Conservation (phyloP, 2,113 vertebrate genomes). For the Orientallactaga bullata region DNA sequence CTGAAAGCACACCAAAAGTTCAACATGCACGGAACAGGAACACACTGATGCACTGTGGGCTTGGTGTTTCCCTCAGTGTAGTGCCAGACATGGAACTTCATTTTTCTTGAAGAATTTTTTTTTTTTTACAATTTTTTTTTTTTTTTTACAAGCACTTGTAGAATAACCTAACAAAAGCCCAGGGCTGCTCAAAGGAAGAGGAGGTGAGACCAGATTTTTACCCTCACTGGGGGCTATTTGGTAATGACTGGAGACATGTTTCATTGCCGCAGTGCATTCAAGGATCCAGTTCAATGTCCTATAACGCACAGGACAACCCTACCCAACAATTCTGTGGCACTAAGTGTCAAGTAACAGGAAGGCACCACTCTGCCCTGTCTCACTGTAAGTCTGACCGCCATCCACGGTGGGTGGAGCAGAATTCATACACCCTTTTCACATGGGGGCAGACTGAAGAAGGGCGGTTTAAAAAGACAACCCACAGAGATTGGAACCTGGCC, state of each 20-base stretch:
- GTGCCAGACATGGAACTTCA: background rate
- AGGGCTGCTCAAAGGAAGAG: background rate
- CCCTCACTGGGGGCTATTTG: background rate
- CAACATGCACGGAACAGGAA: background rate
- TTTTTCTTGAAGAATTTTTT: background rate
- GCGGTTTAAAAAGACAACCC: background rate
- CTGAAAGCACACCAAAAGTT: background rate
- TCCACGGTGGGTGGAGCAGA: too few species aligned
- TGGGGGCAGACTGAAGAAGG: background rate
- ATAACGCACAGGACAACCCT: background rate
- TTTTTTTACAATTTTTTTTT: too few species aligned
- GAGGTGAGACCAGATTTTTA: background rate
- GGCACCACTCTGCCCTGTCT: fast-evolving
- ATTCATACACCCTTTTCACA: background rate
- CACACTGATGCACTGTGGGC: background rate
- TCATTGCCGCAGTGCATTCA: background rate
- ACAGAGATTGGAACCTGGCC: background rate
- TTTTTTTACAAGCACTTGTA: too few species aligned
- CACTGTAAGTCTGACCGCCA: background rate
- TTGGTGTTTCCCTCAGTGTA: background rate
- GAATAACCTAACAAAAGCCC: background rate
- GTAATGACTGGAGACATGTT: background rate
- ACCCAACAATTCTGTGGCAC: background rate
- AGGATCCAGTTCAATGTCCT: background rate
- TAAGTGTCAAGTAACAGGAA: background rate